Evolutionary conservation across 2,888 invertebrate genomes (phyloP).

Genomic region (Drepana falcataria): DNA sequence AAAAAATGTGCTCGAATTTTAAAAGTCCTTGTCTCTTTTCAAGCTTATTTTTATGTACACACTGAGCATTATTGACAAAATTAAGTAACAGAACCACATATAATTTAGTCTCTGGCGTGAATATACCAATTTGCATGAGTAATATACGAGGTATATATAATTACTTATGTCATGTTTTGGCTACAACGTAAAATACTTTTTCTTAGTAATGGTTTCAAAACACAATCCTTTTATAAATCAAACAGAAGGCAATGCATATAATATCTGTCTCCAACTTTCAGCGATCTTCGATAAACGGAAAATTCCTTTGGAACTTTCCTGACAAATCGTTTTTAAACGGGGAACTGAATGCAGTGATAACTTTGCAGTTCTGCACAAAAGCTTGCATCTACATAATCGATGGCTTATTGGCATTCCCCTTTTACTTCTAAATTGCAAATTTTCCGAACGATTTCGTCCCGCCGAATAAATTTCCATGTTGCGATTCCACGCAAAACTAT

Average conservation of each 20-base stretch:
- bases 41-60: no score
- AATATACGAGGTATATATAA: no score
- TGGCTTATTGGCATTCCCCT: slow-evolving; percentile 75
- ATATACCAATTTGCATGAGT: no score
- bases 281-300: slow-evolving; percentile 31
- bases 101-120: no score
- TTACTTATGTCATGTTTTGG: no score
- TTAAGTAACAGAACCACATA: no score
- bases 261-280: slow-evolving; percentile 30
- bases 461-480: slow-evolving; percentile 71
- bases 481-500: slow-evolving; percentile 57
- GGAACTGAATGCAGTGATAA: slow-evolving; percentile 67
- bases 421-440: slow-evolving; percentile 78
- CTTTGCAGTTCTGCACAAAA: slow-evolving; percentile 65
- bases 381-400: slow-evolving; percentile 76
- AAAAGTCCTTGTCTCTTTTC: no score
- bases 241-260: slow-evolving; percentile 9
- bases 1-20: no score
- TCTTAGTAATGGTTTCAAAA: no score
- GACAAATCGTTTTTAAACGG: slow-evolving; percentile 64
- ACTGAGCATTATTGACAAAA: no score
- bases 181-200: no score
- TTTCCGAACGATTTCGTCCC: slow-evolving; percentile 75
- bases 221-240: not conserved
- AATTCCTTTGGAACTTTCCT: slow-evolving; percentile 53